Evolutionary conservation across 37 sponge, comb jelly and placozoan genomes (phyloP), one percentile per base, ranked within the genome.

Genomic region (Dysidea cf. avara): DNA sequence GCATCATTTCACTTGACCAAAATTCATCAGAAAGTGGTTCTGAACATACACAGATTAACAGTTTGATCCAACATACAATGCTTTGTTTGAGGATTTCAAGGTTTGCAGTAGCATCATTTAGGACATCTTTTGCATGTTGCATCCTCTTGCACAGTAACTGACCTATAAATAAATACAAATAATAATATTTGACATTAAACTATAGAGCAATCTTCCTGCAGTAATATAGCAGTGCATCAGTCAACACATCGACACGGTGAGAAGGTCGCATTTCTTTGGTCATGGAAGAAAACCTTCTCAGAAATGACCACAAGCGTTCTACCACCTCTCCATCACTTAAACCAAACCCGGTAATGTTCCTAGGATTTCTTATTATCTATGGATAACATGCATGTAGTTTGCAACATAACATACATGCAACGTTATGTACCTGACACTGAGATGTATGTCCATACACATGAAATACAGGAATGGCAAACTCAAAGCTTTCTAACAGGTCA

Each of bases 181-280:
- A n/a, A n/a, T n/a, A n/a, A n/a, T n/a, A n/a, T n/a, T n/a, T n/a
- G n/a, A n/a, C n/a, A n/a, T n/a, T n/a, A n/a, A n/a, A n/a, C n/a
- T n/a, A n/a, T n/a, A n/a, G n/a, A n/a, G n/a, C n/a, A 43, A 43
- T 12, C 46, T 43, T 12, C 9, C 46, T 43, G 9, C 46, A 5
- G 9, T 43, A 43, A 54, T 74, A n/a, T 39, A 36, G 3, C 39
- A 74, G 50, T 12, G 50, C 57, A 74, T 59, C 18, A 58, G 22
- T 30, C 12, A 73, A 20, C 22, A 66, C 47, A 66, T 66, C 67
- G 12, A 33, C 38, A 24, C 67, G 20, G 21, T 66, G 47, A 18
- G 67, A 3, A 26, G 67, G 67, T 33, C 67, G 2, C 67, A 66
- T 66, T 40, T 66, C 67, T 33, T 66, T 66, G 2, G 67, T 66